These are phyloP conservation scores for Dolichomitus sp. DNA, from an alignment of 2,888 invertebrate species.

Conservation along the genomic window DNA sequence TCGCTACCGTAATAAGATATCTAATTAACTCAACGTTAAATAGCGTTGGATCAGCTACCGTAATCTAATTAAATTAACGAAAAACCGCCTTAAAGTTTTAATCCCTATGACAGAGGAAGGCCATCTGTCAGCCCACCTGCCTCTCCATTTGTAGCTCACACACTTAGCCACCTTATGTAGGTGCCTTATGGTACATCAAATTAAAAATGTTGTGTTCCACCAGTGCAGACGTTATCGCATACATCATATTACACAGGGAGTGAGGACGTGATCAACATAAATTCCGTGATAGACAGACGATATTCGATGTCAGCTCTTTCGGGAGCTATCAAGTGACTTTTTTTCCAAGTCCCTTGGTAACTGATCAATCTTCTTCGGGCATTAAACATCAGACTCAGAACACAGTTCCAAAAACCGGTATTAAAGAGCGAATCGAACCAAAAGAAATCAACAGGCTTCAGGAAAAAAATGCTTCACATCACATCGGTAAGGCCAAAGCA, in stretches of 20 bases:
- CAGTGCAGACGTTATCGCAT: background rate
- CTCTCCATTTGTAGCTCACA: conserved; percentile 42
- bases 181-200: conserved; percentile 73
- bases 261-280: conserved; percentile 22
- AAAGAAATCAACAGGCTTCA: conserved; percentile 13
- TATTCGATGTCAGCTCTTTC: conserved; percentile 13
- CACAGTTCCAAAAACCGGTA: background rate
- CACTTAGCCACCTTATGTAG: conserved; percentile 27
- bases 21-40: conserved; percentile 68
- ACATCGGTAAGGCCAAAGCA: background rate
- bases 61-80: conserved; percentile 75
- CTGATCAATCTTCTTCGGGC: conserved; percentile 23
- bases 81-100: conserved; percentile 74
- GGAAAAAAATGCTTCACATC: background rate
- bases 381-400: background rate
- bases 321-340: conserved; percentile 10
- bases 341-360: background rate
- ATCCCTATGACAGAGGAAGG: conserved; percentile 76
- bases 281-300: conserved; percentile 2
- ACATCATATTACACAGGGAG: conserved; percentile 17
- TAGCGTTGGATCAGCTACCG: conserved; percentile 45
- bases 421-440: background rate
- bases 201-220: conserved; percentile 56
- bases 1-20: conserved; percentile 9
- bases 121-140: conserved; percentile 83